These are phyloP conservation scores for Octomys mimax DNA, from an alignment of 2,797 vertebrate species.

Conservation along the genomic window DNA sequence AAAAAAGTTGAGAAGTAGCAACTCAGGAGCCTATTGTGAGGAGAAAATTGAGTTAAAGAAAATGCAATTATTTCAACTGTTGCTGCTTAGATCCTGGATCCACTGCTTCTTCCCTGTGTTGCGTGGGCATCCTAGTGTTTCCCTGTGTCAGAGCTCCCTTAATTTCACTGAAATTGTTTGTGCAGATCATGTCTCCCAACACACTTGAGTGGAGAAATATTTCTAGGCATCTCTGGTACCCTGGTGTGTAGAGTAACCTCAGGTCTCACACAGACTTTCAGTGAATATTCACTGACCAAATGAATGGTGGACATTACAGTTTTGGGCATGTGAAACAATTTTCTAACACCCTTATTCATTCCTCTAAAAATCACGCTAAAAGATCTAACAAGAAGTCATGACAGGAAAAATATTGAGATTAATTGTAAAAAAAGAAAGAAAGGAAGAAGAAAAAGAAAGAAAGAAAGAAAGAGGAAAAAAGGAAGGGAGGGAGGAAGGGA, in stretches of 20 bases:
- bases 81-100: background rate
- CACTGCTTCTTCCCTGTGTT: background rate
- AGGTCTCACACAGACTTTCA: background rate
- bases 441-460: too few relatives aligned
- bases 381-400: background rate
- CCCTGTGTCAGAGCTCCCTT: background rate
- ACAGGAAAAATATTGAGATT: background rate
- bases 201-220: background rate
- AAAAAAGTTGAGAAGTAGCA: background rate
- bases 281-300: background rate
- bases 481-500: too few relatives aligned
- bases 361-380: constrained; percentile 8
- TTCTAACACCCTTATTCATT: background rate
- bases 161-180: background rate
- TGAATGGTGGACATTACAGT: background rate
- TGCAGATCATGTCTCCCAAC: background rate
- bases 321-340: background rate
- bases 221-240: background rate
- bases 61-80: background rate
- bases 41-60: background rate
- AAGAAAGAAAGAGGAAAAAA: too few relatives aligned
- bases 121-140: background rate
- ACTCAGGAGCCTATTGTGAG: background rate
- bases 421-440: background rate
- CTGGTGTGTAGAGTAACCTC: background rate